A percentile compares a stretch with the other conserved stretches of the same genome.
Evolutionary conservation across 2,113 vertebrate species (phyloP).

Genomic region (Dipodomys ordii): DNA sequence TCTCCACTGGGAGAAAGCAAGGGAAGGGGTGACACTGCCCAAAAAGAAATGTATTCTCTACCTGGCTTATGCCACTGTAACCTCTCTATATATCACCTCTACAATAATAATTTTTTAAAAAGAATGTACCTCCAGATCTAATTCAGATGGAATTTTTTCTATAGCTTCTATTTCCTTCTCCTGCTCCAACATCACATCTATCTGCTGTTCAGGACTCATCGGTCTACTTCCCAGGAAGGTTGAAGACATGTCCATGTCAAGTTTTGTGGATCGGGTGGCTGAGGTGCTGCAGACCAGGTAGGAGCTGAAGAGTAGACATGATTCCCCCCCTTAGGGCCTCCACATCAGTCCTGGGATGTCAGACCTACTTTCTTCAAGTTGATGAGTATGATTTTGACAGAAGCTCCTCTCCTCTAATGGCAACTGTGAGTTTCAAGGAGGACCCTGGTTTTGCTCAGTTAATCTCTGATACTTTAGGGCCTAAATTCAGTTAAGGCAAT

Average conservation of each 20-base stretch:
- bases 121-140: conserved; percentile 89
- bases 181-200: conserved; percentile 87
- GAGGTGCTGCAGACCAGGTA: neutral
- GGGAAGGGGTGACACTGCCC: no score
- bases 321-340: neutral
- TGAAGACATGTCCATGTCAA: neutral
- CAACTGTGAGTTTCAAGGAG: neutral
- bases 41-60: no score
- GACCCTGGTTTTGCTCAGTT: neutral
- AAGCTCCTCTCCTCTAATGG: neutral
- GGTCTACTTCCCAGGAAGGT: conserved; percentile 78
- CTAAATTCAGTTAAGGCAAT: neutral
- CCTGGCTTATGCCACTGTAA: no score
- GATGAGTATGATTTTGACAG: neutral
- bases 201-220: conserved; percentile 91
- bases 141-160: conserved; percentile 84
- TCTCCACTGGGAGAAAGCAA: conserved; percentile 83
- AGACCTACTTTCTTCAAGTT: neutral
- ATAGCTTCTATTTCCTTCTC: conserved; percentile 84
- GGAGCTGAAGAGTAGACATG: conserved; percentile 58
- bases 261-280: neutral
- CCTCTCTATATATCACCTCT: no score
- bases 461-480: neutral
- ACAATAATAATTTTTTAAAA: no score
- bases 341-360: neutral